Evolutionary conservation across 2,888 invertebrate species (phyloP), one percentile per base, ranked within the genome.

Genomic region (Rhyacophila evoluta): DNA sequence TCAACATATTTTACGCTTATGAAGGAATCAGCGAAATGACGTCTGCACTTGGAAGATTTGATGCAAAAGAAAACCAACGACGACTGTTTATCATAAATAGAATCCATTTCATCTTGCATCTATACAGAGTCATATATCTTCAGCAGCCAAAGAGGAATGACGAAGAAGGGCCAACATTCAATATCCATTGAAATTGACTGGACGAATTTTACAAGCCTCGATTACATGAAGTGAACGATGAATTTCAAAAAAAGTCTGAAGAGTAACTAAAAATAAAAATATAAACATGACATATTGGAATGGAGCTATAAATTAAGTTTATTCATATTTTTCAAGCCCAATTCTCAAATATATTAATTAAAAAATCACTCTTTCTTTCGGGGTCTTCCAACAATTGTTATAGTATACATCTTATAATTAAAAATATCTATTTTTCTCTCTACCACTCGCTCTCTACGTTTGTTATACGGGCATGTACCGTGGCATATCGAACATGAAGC

Each of bases 171-270:
- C 55, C 15, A 55, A 55, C 55, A 73, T 80, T 72, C 80, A 80
- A 80, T 80, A 80, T 80, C 77, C 80, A 80, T 80, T 78, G 75
- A 78, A 78, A 80, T 80, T 80, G 80, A 73, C 78, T 69, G 75
- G 78, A 78, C 80, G 74, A 73, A 74, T 55, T 55, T 55, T 55
- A 0, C 1, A 19, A 55, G 55, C 10, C 15, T 25, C 55, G 10
- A 8, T 55, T 25, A 19, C 0, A 19, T 10, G 1, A 10, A 55
- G 55, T 55, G 55, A 55, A 19, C 1, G 55, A 55, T 25, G 8
- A 25, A 55, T 55, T 5, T 33, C 6, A 6, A 33, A 33, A 33
- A 4, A 33, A n/a, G n/a, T n/a, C n/a, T n/a, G n/a, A n/a, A n/a
- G n/a, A n/a, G n/a, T n/a, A n/a, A n/a, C n/a, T n/a, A n/a, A n/a